Evolutionary conservation across 2,888 invertebrate genomes (phyloP).

Genomic region (Drosophila algonquin): DNA sequence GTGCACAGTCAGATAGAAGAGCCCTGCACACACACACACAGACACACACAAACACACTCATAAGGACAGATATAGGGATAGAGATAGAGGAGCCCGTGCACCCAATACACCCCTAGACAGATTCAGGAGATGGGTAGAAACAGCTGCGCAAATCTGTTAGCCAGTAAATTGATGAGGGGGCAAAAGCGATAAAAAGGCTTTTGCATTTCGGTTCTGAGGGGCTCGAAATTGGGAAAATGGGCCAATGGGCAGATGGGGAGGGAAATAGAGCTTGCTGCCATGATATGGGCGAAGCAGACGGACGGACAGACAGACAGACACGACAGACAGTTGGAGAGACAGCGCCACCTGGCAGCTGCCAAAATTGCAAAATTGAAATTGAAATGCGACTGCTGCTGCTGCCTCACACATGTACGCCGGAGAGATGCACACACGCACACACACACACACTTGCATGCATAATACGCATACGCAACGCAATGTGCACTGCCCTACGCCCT

Average conservation of each 20-base stretch:
- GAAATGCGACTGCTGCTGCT: conserved; percentile 75
- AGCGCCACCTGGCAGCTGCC: conserved; percentile 82
- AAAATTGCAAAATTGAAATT: conserved; percentile 81
- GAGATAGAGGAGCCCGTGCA: conserved; percentile 4
- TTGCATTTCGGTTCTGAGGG: conserved; percentile 34
- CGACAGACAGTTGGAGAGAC: conserved; percentile 71
- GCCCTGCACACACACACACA: conserved; percentile 35
- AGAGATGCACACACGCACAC: background rate
- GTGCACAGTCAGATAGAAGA: conserved; percentile 29
- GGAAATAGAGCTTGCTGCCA: conserved; percentile 46
- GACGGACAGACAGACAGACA: conserved; percentile 14
- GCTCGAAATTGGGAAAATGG: conserved; percentile 23
- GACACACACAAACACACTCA: conserved; percentile 40
- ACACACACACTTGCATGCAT: conserved; percentile 62
- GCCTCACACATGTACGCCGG: conserved; percentile 22
- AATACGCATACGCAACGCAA: conserved; percentile 74
- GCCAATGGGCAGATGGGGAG: conserved; percentile 4
- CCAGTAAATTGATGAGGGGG: conserved; percentile 78
- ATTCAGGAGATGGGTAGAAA: conserved; percentile 18
- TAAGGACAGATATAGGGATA: conserved; percentile 3
- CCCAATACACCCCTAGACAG: conserved; percentile 14
- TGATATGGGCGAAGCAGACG: conserved; percentile 63
- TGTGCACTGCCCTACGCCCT: conserved; percentile 28
- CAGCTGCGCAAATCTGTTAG: conserved; percentile 78
- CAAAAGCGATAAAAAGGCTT: conserved; percentile 78